A percentile compares a stretch with the other conserved stretches of the same genome.
Evolutionary conservation across 2,888 invertebrate genomes (phyloP).

Genomic region (Hoplodrina blanda): DNA sequence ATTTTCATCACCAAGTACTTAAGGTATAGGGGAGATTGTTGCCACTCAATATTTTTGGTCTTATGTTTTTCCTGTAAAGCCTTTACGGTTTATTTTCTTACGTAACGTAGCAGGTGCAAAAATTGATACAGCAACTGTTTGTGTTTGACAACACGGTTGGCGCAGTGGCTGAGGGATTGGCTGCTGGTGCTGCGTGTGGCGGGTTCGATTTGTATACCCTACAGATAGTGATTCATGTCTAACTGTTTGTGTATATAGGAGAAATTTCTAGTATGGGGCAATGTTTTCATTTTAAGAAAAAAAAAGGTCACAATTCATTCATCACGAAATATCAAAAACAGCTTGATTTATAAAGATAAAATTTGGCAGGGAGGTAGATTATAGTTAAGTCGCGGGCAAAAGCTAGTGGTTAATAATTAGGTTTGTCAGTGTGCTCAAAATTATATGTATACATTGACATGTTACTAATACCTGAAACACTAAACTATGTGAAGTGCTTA

Average conservation of each 20-base stretch:
- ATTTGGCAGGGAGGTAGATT: no score
- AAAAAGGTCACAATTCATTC: no score
- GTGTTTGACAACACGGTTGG: background rate
- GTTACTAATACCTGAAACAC: conserved; percentile 35
- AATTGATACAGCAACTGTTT: background rate
- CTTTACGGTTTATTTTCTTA: background rate
- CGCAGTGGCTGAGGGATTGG: no score
- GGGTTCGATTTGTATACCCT: no score
- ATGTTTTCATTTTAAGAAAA: no score
- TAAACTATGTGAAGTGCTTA: conserved; percentile 58
- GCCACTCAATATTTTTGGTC: conserved; percentile 16
- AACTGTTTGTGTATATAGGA: no score
- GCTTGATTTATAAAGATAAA: no score
- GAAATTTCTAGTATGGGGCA: no score
- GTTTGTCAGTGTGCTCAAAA: conserved; percentile 25
- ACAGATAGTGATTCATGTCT: no score
- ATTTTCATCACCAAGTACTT: conserved; percentile 27
- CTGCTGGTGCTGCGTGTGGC: no score
- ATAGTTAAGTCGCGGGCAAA: no score
- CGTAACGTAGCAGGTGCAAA: background rate
- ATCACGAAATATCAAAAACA: no score
- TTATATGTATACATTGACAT: conserved; percentile 21
- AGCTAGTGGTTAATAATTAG: conserved; percentile 3
- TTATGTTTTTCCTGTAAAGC: conserved; percentile 1
- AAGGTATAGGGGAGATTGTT: background rate